phyloP scores from a whole-genome alignment of 30 jellyfish, hydroid and myxozoan genomes.

The Chironex yamaguchii region DNA sequence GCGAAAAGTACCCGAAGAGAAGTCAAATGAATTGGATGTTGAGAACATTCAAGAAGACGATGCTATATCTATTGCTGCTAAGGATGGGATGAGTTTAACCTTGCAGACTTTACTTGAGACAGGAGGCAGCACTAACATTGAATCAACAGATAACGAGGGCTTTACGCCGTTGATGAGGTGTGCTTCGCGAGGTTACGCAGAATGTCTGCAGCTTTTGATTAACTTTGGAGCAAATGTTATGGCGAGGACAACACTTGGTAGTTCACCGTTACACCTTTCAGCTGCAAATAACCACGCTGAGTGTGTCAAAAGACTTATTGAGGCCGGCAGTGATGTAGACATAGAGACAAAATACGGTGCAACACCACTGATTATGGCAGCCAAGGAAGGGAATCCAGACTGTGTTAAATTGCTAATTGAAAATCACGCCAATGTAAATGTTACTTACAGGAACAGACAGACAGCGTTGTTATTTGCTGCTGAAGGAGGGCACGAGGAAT shows the following conservation, averaged over 20 bases:
- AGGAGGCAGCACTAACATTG: conserved; percentile 58
- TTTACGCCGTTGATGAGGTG: conserved; percentile 79
- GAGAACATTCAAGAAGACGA: not conserved
- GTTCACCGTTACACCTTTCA: conserved; percentile 77
- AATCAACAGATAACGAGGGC: conserved; percentile 62
- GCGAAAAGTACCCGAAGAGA: not conserved
- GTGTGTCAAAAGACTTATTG: conserved; percentile 41
- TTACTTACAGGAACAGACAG: conserved; percentile 59
- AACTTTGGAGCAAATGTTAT: conserved; percentile 62
- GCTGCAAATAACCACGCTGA: conserved; percentile 70
- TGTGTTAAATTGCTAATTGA: conserved; percentile 41
- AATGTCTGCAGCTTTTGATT: conserved; percentile 55
- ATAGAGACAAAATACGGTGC: conserved; percentile 73
- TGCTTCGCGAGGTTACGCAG: conserved; percentile 72
- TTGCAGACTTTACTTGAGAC: conserved; percentile 61
- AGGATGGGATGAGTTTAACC: conserved; percentile 3
- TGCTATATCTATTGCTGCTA: conserved; percentile 3
- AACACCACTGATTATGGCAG: conserved; percentile 72
- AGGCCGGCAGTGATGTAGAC: conserved; percentile 45
- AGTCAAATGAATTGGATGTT: not conserved
- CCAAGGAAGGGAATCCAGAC: conserved; percentile 77
- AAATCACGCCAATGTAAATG: conserved; percentile 62
- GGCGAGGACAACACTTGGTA: conserved; percentile 46
- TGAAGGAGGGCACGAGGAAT: conserved; percentile 75
- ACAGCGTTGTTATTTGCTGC: conserved; percentile 76